Evolutionary conservation across 2,797 vertebrate genomes (phyloP), one percentile per base, ranked within the genome.

Genomic region (Ficedula albicollis): DNA sequence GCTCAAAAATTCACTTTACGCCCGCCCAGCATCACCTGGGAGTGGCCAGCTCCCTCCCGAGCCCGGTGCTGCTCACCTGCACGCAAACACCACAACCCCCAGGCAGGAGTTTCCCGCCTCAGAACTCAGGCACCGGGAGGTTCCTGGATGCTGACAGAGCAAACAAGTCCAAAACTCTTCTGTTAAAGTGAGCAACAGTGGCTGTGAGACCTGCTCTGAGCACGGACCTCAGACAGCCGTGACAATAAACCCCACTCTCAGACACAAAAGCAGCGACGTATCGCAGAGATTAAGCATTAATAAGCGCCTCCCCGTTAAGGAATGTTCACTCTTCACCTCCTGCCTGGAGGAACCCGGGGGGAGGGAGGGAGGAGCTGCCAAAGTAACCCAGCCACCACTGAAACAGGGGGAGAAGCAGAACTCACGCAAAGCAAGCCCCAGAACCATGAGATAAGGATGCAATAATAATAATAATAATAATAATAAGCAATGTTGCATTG

Each of bases 211-310:
- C 5, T 0, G 36, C 44, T 72, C 22, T 11, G 55, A 87, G 89
- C 68, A 20, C 0, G 12, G 84, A 39, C 79, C 91, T 69, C 85
- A 75, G 89, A 39, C 93, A 87, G 85, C 79, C 34, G 0, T 43
- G 85, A 95, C 90, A 90, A 94, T 34, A 87, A 90, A 72, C 49
- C 85, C 93, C 48, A 22, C 75, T 38, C 95, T 93, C 63, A 95
- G 66, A 19, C 83, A 90, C 55, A 78, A 91, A 94, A 92, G 89
- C 82, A 55, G 62, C 25, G 73, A 56, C 83, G 59, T 48, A 82
- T 64, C 49, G 77, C 79, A 83, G 88, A 96, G 82, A 85, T 89
- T 70, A 89, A 54, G 91, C 79, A 58, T 60, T 93, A 92, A 80
- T 75, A 74, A 93, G 62, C 41, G 51, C 48, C 70, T 89, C 78